Evolutionary conservation across 2,113 vertebrate species (phyloP).

Genomic region (Misgurnus mizolepis): DNA sequence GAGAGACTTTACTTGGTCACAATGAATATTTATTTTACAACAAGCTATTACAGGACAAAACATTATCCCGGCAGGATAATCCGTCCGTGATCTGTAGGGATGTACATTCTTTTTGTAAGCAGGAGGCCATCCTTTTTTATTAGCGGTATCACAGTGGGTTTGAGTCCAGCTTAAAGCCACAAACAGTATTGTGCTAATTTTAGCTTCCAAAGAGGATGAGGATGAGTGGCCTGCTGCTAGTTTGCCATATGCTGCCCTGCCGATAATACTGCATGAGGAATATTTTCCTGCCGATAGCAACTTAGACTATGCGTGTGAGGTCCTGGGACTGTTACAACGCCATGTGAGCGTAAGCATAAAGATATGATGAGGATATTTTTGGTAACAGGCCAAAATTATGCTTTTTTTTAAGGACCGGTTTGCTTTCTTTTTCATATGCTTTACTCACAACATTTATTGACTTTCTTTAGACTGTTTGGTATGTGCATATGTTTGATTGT

Average conservation of each 20-base stretch:
- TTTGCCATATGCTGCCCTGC: constrained; percentile 91
- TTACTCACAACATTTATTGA: constrained; percentile 14
- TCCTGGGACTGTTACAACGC: constrained; percentile 26
- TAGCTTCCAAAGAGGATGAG: constrained; percentile 98
- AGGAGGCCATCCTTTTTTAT: constrained; percentile 63
- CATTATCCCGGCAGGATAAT: constrained; percentile 44
- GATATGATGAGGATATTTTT: constrained; percentile 1
- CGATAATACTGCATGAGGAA: constrained; percentile 89
- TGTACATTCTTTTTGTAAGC: constrained; percentile 33
- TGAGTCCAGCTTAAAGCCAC: constrained; percentile 79
- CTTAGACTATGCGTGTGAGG: constrained; percentile 57
- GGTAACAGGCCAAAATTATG: not conserved
- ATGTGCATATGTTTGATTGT: constrained; percentile 80
- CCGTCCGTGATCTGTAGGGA: constrained; percentile 41
- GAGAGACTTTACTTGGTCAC: not conserved
- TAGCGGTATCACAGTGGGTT: constrained; percentile 76
- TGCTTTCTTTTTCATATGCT: not conserved
- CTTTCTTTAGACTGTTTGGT: constrained; percentile 44
- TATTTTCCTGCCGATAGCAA: constrained; percentile 79
- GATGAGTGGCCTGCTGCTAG: constrained; percentile 93
- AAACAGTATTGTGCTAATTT: constrained; percentile 95
- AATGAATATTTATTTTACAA: constrained; percentile 37
- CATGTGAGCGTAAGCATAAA: constrained; percentile 14
- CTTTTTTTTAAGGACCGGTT: not conserved
- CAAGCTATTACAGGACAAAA: constrained; percentile 15